phyloP scores from a whole-genome alignment of 1,140 invertebrate genomes.

The Drosophila aff. region DNA sequence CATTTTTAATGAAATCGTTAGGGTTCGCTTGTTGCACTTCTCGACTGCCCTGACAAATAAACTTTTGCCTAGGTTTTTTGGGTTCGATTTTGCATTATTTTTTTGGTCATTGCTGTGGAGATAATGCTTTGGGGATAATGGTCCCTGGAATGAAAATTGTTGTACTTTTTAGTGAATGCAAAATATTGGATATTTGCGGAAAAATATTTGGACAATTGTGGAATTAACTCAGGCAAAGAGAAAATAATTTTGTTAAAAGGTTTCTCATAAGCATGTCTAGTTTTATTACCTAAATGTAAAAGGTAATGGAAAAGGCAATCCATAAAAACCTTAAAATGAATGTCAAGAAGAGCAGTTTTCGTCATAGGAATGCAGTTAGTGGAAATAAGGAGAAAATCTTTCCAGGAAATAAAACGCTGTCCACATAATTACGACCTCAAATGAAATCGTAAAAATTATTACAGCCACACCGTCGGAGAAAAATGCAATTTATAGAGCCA shows the following conservation, averaged over 20 bases:
- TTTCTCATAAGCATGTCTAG: background rate
- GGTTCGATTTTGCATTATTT: slow-evolving; percentile 11
- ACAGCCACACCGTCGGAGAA: too few species aligned
- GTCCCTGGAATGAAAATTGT: background rate
- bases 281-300: too few species aligned
- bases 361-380: slow-evolving; percentile 61
- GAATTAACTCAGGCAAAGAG: background rate
- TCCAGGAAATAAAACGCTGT: slow-evolving; percentile 56
- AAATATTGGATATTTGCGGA: slow-evolving; percentile 26
- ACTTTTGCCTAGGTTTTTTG: slow-evolving; percentile 26
- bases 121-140: slow-evolving; percentile 65
- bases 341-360: slow-evolving; percentile 38
- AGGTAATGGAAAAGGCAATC: slow-evolving; percentile 35
- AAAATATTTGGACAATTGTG: slow-evolving; percentile 66
- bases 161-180: slow-evolving; percentile 26
- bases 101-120: slow-evolving; percentile 69
- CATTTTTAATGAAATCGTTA: slow-evolving; percentile 84
- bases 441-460: slow-evolving; percentile 70
- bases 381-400: slow-evolving; percentile 25
- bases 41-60: slow-evolving; percentile 22
- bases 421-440: slow-evolving; percentile 66
- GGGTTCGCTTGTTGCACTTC: slow-evolving; percentile 64
- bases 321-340: slow-evolving; percentile 23
- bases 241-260: background rate
- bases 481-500: slow-evolving; percentile 41